Base-by-base conservation (phyloP, 30 jellyfish, hydroid and myxozoan species). In the Aurelia sp. region DNA sequence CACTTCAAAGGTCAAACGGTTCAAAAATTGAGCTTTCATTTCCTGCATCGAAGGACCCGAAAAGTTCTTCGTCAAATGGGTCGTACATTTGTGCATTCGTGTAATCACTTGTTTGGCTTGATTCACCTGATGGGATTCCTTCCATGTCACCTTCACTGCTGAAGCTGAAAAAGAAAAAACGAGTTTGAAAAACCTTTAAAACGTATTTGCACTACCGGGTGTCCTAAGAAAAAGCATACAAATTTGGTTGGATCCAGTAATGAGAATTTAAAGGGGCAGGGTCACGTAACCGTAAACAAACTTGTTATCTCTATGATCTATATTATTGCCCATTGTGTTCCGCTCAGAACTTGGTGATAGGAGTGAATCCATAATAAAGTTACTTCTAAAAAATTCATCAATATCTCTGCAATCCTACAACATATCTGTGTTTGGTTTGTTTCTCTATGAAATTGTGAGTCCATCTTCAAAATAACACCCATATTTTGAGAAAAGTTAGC, bases 61-160 rank as follows among this genome's bases (percentile, higher is more conserved):
- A 82, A 6, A 82, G 64, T 20, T 82, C 92, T 60, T 82, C 64
- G 70, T 82, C 92, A 82, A 82, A 82, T 9, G 78, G 20, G 75
- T 51, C 66, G 22, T 82, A 64, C 19, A 4, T 50, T 24, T 68
- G 91, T 47, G 72, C 30, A 12, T 72, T 16, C 1, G 67, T 75
- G 53, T 20, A 33, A 53, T 82, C 86, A 35, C 85, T 82, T 19
- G 79, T 72, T 50, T 82, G 92, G 78, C 92, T 82, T 30, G 85
- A 70, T 20, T 35, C 64, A 8, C 65, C 80, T 11, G 92, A 69
- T 13, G 82, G 62, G 41, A 57, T 82, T 17, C 55, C 86, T 9
- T 21, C 48, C 12, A 62, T 75, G 58, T 67, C 84, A 6, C 78
- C 84, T 41, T 81, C 91, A 70, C 92, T 82, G 53, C 55, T 44